Percentiles rank a stretch among this genome's conserved stretches.
Conservation (phyloP, 64 coral and sea anemone species). For the Porites australiensis region DNA sequence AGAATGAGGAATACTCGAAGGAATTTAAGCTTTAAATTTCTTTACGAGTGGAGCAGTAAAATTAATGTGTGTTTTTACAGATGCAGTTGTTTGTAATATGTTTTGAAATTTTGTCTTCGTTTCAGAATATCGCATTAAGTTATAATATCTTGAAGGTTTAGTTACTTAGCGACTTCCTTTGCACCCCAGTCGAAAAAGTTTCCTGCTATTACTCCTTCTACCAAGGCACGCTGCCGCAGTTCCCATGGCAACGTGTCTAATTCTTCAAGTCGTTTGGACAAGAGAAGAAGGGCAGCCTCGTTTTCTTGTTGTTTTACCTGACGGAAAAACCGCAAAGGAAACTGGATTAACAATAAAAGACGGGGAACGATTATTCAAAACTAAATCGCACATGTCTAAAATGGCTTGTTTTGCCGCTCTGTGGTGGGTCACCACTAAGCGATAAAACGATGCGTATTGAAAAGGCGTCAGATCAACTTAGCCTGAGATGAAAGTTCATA, state of each 20-base stretch:
- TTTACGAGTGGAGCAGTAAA: too few species aligned
- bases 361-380: neutral
- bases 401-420: too few species aligned
- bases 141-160: too few species aligned
- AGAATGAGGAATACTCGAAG: too few species aligned
- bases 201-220: constrained; percentile 90
- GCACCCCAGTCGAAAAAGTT: constrained; percentile 99
- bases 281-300: constrained; percentile 80
- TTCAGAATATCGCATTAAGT: too few species aligned
- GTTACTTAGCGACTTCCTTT: constrained; percentile 93
- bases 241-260: constrained; percentile 71
- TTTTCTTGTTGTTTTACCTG: constrained; percentile 98
- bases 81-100: too few species aligned
- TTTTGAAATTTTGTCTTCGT: too few species aligned
- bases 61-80: too few species aligned
- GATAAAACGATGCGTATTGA: neutral
- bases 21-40: too few species aligned
- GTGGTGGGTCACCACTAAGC: neutral
- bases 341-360: neutral
- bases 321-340: neutral
- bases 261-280: constrained; percentile 71
- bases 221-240: constrained; percentile 70
- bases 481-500: too few species aligned
- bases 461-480: too few species aligned
- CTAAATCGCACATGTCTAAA: too few species aligned